Evolutionary conservation across 1,140 invertebrate species (phyloP), one percentile per base, ranked within the genome.

Genomic region (Colletes latitarsis): DNA sequence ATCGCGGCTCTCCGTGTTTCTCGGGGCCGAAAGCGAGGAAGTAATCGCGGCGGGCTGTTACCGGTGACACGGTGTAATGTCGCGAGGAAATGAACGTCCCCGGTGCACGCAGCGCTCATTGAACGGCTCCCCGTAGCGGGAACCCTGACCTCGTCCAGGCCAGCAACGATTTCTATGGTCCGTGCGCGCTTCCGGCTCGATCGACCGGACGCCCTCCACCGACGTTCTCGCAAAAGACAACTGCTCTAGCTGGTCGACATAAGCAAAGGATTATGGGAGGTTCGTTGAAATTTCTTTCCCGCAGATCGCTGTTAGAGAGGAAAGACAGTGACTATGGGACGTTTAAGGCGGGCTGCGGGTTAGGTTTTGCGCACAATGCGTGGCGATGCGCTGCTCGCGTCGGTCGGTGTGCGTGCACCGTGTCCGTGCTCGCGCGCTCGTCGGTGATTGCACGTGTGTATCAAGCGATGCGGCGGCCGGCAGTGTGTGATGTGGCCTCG

Each of bases 401-500:
- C 39, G n/a, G n/a, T 39, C 19, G n/a, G 46, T 69, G 9, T 39
- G 46, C 67, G 67, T 39, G n/a, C 21, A 19, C 4, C 10, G 10
- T 5, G 19, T 43, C 17, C 6, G 21, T 30, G 58, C 30, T 14
- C 58, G 21, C 8, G 46, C 14, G 69, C 52, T 10, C 46, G 21
- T 62, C 66, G 46, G 49, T 52, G 58, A 43, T 68, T 74, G 52
- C 70, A 46, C 72, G 66, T 74, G 72, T 64, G 71, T 46, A 64
- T 58, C n/a, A 53, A 39, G 53, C 75, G 60, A 55, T 60, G 80
- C 21, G 66, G 70, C 17, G 70, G 9, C 58, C 58, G 8, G 66
- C 77, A 77, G 86, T 86, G 88, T 87, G 88, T 85, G 86, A 88
- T 84, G 84, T 77, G 86, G 83, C 83, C 87, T 81, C 86, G 83